Evolutionary conservation across 1,140 invertebrate species (phyloP).

Genomic region (Ips typographus): DNA sequence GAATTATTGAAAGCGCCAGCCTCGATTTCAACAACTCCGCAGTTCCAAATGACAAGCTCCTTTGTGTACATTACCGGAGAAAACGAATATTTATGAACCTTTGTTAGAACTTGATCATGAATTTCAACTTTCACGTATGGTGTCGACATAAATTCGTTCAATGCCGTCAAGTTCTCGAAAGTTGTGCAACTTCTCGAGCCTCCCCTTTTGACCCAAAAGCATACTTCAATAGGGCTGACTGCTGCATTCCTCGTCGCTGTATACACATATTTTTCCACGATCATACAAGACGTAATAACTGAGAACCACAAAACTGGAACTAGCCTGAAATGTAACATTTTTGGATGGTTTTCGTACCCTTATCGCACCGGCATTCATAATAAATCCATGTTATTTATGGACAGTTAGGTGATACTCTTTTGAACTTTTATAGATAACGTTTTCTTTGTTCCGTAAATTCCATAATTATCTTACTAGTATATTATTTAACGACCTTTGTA

Average conservation of each 20-base stretch:
- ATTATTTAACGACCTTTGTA: too few species aligned
- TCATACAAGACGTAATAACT: background rate
- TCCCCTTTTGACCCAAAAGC: conserved; percentile 7
- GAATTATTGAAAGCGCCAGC: conserved; percentile 8
- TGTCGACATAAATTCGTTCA: conserved; percentile 22
- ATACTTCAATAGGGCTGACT: conserved; percentile 6
- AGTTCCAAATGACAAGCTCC: conserved; percentile 19
- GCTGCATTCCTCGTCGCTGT: background rate
- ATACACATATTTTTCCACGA: background rate
- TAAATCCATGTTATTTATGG: background rate
- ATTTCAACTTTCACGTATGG: conserved; percentile 25
- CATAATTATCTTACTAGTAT: too few species aligned
- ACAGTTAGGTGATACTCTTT: too few species aligned
- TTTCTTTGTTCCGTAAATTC: too few species aligned
- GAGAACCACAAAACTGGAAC: background rate
- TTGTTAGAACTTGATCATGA: conserved; percentile 17
- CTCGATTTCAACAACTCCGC: conserved; percentile 16
- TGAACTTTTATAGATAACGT: too few species aligned
- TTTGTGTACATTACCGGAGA: conserved; percentile 5
- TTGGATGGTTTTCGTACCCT: background rate
- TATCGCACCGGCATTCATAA: background rate
- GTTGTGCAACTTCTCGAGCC: conserved; percentile 8
- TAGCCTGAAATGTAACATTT: background rate
- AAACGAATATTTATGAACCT: conserved; percentile 29
- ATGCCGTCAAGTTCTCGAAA: conserved; percentile 2